A percentile compares a stretch with the other conserved stretches of the same genome.
Evolutionary conservation across 1,140 invertebrate species (phyloP).

Genomic region (Yoshiicerus persimilis): DNA sequence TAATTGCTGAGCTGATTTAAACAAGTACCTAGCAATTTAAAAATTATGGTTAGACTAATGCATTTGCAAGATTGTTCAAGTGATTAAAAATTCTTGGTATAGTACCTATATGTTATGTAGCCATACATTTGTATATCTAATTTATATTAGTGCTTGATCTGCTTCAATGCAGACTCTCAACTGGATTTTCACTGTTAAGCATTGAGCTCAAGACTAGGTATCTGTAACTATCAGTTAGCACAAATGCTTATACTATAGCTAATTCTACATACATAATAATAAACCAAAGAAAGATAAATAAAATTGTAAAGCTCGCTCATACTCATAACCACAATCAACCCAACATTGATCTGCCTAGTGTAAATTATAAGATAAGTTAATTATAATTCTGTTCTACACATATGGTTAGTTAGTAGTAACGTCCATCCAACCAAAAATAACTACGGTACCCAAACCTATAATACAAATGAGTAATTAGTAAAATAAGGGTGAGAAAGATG

Average conservation of each 20-base stretch:
- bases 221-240: not conserved
- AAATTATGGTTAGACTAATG: not conserved
- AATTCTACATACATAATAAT: not conserved
- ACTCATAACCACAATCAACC: not conserved
- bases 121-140: not conserved
- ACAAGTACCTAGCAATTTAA: not conserved
- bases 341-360: not conserved
- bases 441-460: too few species aligned
- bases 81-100: not conserved
- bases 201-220: constrained; percentile 9
- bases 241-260: not conserved
- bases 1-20: not conserved
- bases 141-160: not conserved
- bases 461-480: not conserved
- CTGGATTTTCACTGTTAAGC: constrained; percentile 1
- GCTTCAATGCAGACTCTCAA: not conserved
- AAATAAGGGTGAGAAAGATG: not conserved
- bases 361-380: not conserved
- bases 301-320: not conserved
- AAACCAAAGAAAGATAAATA: not conserved
- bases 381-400: too few species aligned
- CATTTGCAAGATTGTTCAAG: not conserved
- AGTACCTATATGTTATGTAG: not conserved
- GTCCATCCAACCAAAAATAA: too few species aligned
- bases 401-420: too few species aligned